Base-by-base conservation (phyloP, 1,140 invertebrate species). In the Leguminivora glycinivorella region DNA sequence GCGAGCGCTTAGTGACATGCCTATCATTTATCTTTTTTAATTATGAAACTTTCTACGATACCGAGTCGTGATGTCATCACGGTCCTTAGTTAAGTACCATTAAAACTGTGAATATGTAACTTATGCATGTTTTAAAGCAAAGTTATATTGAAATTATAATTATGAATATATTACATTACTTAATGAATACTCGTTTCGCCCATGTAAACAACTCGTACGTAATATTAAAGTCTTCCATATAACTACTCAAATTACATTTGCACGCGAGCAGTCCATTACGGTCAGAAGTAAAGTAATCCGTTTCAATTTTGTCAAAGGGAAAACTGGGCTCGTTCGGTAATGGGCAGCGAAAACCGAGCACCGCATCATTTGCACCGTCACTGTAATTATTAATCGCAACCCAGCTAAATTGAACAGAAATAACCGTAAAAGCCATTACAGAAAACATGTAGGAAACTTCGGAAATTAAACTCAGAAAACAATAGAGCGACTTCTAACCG, bases 221-320 rank as follows among this genome's bases (percentile, higher is more conserved):
- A 29, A 40, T 34, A 67, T 43, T 40, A 24, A 43, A 31, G 31
- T 19, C 19, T 25, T 10, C 43, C 19, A 73, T 75, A 84, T 79
- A 75, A 75, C 72, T 63, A 70, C 69, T 68, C 70, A 75, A 82
- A 78, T 80, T 75, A 74, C 70, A 72, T 66, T 60, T 71, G 69
- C 84, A 87, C 83, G 86, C 86, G 79, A 88, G 82, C 75, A 60
- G 72, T 74, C 73, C 84, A 85, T 87, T 79, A 83, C 66, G 66
- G 67, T 60, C 68, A 75, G 75, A 73, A 73, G 75, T 86, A 76
- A 73, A 73, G 75, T 86, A 83, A 84, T 83, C 78, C 79, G 78
- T 85, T 83, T 87, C 81, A 85, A 87, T 87, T 84, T 83, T 38
- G 70, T 71, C 71, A 75, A 81, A 83, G 72, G 79, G 76, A 77